phyloP scores from a whole-genome alignment of 1,140 invertebrate species.

The Eulimnadia texana region DNA sequence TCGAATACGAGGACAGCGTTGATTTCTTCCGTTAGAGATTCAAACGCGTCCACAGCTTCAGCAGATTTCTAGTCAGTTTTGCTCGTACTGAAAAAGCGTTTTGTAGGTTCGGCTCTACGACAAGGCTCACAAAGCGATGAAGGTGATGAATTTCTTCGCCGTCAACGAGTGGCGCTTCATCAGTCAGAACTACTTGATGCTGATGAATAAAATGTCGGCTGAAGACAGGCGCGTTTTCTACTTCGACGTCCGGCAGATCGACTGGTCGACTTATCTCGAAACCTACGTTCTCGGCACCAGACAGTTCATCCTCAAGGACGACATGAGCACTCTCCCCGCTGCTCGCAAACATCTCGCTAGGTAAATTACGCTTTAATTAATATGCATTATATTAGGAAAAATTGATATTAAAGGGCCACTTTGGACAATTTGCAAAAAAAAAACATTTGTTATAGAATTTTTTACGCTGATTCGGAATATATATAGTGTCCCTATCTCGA shows the following conservation, averaged over 20 bases:
- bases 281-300: conserved; percentile 57
- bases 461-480: no score
- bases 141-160: conserved; percentile 59
- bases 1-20: no score
- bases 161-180: conserved; percentile 65
- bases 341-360: conserved; percentile 31
- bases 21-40: no score
- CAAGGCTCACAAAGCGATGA: conserved; percentile 54
- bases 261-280: conserved; percentile 51
- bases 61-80: not conserved
- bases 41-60: no score
- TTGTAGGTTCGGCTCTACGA: conserved; percentile 3
- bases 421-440: no score
- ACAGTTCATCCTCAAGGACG: conserved; percentile 63
- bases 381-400: no score
- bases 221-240: conserved; percentile 48
- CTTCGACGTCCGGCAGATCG: conserved; percentile 47
- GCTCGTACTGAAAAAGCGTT: not conserved
- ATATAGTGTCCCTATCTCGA: no score
- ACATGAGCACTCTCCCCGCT: conserved; percentile 41
- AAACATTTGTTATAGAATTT: no score
- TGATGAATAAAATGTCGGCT: conserved; percentile 41
- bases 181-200: conserved; percentile 49
- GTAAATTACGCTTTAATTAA: no score
- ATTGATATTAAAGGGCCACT: no score